A percentile compares a stretch with the other conserved stretches of the same genome.
Evolutionary conservation across 2,113 vertebrate genomes (phyloP).

Genomic region (Notothenia coriiceps): DNA sequence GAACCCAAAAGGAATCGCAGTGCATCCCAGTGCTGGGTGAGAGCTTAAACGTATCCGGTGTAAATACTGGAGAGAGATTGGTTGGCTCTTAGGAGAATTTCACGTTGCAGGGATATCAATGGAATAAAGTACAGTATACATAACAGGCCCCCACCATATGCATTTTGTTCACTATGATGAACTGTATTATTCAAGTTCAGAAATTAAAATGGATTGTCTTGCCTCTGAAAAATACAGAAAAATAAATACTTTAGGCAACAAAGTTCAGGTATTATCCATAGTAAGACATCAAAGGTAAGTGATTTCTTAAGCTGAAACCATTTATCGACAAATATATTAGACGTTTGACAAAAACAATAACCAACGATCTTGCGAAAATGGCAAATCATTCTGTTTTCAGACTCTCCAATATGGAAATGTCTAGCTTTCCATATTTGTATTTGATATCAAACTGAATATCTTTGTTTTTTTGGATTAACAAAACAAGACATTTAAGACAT

Average conservation of each 20-base stretch:
- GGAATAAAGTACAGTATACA: neutral
- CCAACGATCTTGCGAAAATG: too few species aligned
- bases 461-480: too few species aligned
- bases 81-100: neutral
- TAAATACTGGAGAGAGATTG: neutral
- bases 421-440: too few species aligned
- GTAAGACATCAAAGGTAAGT: neutral
- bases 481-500: too few species aligned
- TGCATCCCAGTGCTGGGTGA: slow-evolving; percentile 80
- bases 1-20: slow-evolving; percentile 77
- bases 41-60: neutral
- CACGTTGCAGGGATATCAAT: neutral
- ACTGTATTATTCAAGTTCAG: neutral
- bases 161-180: neutral
- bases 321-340: too few species aligned
- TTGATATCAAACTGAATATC: too few species aligned
- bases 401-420: too few species aligned
- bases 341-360: too few species aligned
- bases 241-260: neutral
- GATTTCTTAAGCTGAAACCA: neutral
- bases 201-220: neutral
- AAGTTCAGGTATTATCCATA: neutral
- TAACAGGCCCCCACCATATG: too few species aligned
- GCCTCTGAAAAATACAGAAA: neutral
- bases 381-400: too few species aligned